These are phyloP conservation scores for Lucilia cuprina DNA, from an alignment of 1,140 invertebrate genomes.

Conservation along the genomic window DNA sequence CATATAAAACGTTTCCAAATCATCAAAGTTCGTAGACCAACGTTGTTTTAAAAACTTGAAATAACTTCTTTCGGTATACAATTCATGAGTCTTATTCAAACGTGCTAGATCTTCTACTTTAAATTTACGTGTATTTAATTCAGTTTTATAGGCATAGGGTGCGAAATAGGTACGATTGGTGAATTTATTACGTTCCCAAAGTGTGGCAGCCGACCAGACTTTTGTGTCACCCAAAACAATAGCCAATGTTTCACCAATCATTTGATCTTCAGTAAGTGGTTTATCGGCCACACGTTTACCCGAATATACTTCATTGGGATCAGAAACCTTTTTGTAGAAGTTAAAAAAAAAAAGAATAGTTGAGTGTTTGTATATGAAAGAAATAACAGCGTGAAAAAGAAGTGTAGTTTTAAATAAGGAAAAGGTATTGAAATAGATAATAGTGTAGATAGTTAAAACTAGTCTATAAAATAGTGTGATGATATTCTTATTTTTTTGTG, in stretches of 20 bases:
- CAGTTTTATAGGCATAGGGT: slow-evolving; percentile 90
- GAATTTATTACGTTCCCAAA: slow-evolving; percentile 96
- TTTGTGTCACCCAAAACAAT: slow-evolving; percentile 89
- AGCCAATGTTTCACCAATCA: slow-evolving; percentile 91
- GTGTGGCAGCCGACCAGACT: slow-evolving; percentile 90
- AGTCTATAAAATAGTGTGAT: neutral
- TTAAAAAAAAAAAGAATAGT: neutral
- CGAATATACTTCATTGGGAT: slow-evolving; percentile 93
- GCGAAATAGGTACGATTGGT: slow-evolving; percentile 91
- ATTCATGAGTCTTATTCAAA: slow-evolving; percentile 78
- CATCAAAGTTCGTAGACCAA: slow-evolving; percentile 93
- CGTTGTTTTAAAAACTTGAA: slow-evolving; percentile 89
- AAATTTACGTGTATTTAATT: slow-evolving; percentile 82
- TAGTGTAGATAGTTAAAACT: neutral
- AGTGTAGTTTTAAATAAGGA: neutral
- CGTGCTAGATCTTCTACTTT: slow-evolving; percentile 87
- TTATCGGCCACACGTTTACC: slow-evolving; percentile 88
- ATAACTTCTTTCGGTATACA: slow-evolving; percentile 85
- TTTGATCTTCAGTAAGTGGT: slow-evolving; percentile 90
- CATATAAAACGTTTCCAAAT: slow-evolving; percentile 88
- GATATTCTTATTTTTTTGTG: neutral
- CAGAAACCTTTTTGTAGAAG: slow-evolving; percentile 72
- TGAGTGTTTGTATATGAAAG: neutral
- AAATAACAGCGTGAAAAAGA: neutral
- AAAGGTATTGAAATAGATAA: neutral